phyloP scores from a whole-genome alignment of 2,888 invertebrate species.

The Rotaria socialis region DNA sequence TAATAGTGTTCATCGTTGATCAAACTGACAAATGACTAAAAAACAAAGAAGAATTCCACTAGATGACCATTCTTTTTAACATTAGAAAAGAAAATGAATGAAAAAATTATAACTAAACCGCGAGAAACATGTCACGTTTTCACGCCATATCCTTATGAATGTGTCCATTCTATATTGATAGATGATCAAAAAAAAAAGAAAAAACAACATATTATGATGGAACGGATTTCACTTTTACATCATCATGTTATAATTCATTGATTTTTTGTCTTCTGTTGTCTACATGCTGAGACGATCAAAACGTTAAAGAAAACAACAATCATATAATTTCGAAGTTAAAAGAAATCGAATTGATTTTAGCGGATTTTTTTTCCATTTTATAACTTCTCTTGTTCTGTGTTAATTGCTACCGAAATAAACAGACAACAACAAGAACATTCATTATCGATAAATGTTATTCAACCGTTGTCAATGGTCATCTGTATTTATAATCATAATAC shows the following conservation, averaged over 20 bases:
- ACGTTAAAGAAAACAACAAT: neutral
- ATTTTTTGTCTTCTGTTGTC: neutral
- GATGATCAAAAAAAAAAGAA: neutral
- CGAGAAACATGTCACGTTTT: neutral
- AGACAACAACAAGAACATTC: no score
- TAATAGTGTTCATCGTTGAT: neutral
- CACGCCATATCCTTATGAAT: neutral
- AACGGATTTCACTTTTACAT: neutral
- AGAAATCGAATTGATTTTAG: neutral
- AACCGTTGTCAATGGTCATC: no score
- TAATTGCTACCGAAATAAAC: neutral
- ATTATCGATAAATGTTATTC: no score
- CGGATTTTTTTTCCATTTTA: neutral
- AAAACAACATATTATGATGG: no score
- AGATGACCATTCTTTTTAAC: neutral
- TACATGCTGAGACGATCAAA: conserved; percentile 4
- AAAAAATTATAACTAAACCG: neutral
- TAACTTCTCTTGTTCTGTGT: neutral
- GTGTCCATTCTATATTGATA: neutral
- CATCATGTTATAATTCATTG: neutral
- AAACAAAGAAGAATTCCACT: neutral
- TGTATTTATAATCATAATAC: no score
- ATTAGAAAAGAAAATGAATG: neutral
- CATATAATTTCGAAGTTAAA: neutral
- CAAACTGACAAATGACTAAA: neutral